Conservation (phyloP, 2,888 invertebrate species). For the Drosophila putrida region DNA sequence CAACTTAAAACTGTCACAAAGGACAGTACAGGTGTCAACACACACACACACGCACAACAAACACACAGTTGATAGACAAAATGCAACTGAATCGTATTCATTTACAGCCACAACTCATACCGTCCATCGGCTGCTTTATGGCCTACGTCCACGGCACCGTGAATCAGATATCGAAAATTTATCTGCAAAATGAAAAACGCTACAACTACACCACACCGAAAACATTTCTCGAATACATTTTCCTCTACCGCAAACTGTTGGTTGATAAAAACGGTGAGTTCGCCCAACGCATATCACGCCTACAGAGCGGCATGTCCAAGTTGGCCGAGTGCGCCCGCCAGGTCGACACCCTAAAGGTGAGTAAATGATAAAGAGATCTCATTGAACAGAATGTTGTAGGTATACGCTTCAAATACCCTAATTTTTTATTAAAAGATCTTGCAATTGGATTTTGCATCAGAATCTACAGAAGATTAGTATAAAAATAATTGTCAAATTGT, state of each 20-base stretch:
- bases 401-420: background rate
- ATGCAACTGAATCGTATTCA: constrained; percentile 33
- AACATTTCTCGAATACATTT: constrained; percentile 98
- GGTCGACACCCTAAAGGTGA: constrained; percentile 93
- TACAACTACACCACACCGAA: constrained; percentile 99
- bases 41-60: constrained; percentile 1
- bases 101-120: constrained; percentile 87
- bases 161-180: constrained; percentile 93
- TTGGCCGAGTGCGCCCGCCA: constrained; percentile 94
- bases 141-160: constrained; percentile 96
- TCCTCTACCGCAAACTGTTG: constrained; percentile 91
- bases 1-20: constrained; percentile 58
- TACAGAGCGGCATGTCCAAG: constrained; percentile 96
- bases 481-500: too few relatives aligned
- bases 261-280: constrained; percentile 90
- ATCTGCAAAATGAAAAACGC: constrained; percentile 93
- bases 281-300: constrained; percentile 91
- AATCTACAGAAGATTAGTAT: too few relatives aligned
- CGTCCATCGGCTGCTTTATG: constrained; percentile 95
- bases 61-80: constrained; percentile 17
- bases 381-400: too few relatives aligned
- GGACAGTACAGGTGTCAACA: constrained; percentile 41
- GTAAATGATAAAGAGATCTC: constrained; percentile 41
- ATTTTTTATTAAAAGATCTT: background rate
- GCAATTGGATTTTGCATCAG: background rate